phyloP scores from a whole-genome alignment of 2,113 vertebrate genomes.

The Crotalus viridis region DNA sequence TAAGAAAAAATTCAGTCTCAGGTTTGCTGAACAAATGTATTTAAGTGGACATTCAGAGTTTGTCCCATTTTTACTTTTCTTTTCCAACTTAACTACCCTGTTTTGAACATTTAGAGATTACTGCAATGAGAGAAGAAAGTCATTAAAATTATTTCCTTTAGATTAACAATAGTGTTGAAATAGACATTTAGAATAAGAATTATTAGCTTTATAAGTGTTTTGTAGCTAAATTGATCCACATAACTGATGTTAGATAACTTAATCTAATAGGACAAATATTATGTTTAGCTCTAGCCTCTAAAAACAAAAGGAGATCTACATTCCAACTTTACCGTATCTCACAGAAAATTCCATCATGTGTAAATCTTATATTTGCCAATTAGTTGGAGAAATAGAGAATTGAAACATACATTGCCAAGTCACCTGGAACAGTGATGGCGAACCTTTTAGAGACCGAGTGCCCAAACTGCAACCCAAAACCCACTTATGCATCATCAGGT shows the following conservation, averaged over 20 bases:
- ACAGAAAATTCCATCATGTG: neutral
- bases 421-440: neutral
- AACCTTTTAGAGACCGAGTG: no score
- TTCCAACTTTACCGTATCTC: neutral
- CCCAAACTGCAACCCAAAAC: no score
- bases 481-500: no score
- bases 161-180: neutral
- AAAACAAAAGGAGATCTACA: neutral
- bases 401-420: neutral
- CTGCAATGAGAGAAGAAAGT: neutral
- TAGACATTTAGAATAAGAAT: neutral
- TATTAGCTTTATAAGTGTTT: neutral
- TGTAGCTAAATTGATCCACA: neutral
- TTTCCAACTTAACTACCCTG: neutral
- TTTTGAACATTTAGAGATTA: neutral
- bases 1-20: neutral
- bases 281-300: neutral
- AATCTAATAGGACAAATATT: neutral
- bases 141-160: neutral
- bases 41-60: neutral
- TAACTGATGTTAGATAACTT: neutral
- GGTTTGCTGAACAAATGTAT: neutral
- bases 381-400: neutral
- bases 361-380: neutral
- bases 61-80: neutral